phyloP scores from a whole-genome alignment of 2,888 invertebrate species.

The Galeruca laticollis region DNA sequence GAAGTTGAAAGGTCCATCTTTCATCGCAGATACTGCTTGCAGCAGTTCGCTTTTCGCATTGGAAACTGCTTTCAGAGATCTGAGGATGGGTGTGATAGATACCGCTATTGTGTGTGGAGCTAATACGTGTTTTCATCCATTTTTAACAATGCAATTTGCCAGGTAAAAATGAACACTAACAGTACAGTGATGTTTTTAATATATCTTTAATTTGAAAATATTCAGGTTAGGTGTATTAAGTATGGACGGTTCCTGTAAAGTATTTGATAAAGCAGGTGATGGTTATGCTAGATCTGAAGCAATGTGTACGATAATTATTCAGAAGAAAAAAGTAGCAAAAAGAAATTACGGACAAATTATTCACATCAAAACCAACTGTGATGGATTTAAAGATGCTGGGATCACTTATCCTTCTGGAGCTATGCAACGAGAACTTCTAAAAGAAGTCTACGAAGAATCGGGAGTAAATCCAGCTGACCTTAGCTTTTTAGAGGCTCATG shows the following conservation, averaged over 20 bases:
- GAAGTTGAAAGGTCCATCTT: conserved; percentile 90
- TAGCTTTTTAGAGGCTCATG: conserved; percentile 89
- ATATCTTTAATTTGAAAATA: background rate
- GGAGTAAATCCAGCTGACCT: conserved; percentile 77
- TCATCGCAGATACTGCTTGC: conserved; percentile 92
- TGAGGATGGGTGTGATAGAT: conserved; percentile 86
- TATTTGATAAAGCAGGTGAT: conserved; percentile 87
- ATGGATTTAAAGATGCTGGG: conserved; percentile 63
- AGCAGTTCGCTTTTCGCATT: conserved; percentile 91
- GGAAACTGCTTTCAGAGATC: conserved; percentile 83
- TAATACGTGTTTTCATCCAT: conserved; percentile 88
- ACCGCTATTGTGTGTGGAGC: conserved; percentile 90
- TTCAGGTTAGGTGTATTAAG: conserved; percentile 80
- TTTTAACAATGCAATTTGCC: conserved; percentile 88
- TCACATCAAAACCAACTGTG: conserved; percentile 61
- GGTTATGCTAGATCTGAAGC: conserved; percentile 90
- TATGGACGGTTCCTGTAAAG: conserved; percentile 87
- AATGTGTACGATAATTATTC: conserved; percentile 77
- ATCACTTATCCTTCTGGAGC: conserved; percentile 65
- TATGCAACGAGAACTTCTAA: conserved; percentile 73
- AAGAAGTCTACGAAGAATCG: conserved; percentile 78
- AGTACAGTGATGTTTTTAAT: background rate
- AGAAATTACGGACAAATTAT: conserved; percentile 68
- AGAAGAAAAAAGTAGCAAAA: conserved; percentile 71
- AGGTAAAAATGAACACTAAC: conserved; percentile 65